Evolutionary conservation across 1,140 invertebrate species (phyloP), one percentile per base, ranked within the genome.

Genomic region (Scylla paramamosain): DNA sequence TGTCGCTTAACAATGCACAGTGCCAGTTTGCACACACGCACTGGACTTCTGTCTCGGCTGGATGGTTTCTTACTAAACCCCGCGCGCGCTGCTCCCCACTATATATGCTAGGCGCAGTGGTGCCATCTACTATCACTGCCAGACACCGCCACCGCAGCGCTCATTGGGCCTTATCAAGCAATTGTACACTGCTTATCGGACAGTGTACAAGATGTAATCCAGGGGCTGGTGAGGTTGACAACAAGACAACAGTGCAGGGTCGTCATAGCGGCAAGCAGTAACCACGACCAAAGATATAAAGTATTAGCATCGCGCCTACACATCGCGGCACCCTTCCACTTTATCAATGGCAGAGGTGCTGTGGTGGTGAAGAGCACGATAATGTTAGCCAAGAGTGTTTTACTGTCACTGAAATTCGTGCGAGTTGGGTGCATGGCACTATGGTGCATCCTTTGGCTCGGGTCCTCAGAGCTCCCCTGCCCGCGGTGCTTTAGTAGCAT

Each of bases 271-370:
- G 67, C 67, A 25, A 2, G 12, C 20, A n/a, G 67, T 77, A 12
- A 77, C 20, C 31, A 87, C 0, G 32, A 31, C 28, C 14, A 32
- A 4, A 87, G 31, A 16, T 32, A 87, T 28, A 4, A 16, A 87
- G 6, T 25, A 28, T 39, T 32, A 87, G 25, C 39, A 46, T 39
- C 31, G 84, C 14, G 28, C 59, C 25, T 25, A 28, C 90, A 77
- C 20, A 48, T 16, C 52, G n/a, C 39, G 84, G 84, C 31, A 32
- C 39, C 10, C 29, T 39, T 0, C 52, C 59, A 77, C 59, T 91
- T 91, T 91, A 91, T 91, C 90, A 91, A 91, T 91, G 90, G 90
- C 89, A n/a, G 31, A 32, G 89, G 6, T 89, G 88, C 16, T 91
- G 48, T 32, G n/a, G 39, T 32, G 46, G 89, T 12, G 88, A 59